Evolutionary conservation across 2,888 invertebrate species (phyloP).

Genomic region (Drosophila pseudotakahashii): DNA sequence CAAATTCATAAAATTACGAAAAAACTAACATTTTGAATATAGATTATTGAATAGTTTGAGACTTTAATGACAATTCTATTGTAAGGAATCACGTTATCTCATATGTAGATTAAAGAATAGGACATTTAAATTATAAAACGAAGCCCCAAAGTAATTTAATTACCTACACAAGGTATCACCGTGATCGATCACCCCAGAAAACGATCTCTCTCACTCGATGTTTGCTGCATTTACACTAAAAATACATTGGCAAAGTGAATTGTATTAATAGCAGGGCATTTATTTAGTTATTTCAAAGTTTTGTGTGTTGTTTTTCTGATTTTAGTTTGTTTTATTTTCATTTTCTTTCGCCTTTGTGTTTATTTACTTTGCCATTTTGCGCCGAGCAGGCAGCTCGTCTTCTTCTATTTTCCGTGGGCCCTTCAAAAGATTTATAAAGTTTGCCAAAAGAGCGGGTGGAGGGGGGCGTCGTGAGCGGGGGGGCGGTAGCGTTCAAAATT

Average conservation of each 20-base stretch:
- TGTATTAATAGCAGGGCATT: constrained; percentile 82
- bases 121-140: no score
- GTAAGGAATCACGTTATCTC: no score
- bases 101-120: no score
- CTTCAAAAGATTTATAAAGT: constrained; percentile 77
- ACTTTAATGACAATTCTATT: no score
- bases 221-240: constrained; percentile 66
- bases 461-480: constrained; percentile 1
- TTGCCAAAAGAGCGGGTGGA: constrained; percentile 46
- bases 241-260: constrained; percentile 82
- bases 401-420: constrained; percentile 50
- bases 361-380: constrained; percentile 77
- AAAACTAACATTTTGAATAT: no score
- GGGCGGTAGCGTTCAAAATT: constrained; percentile 60
- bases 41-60: no score
- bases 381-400: constrained; percentile 37
- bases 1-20: no score
- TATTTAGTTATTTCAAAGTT: constrained; percentile 74
- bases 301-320: constrained; percentile 32
- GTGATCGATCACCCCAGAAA: constrained; percentile 34
- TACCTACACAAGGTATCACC: constrained; percentile 16
- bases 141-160: no score
- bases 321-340: constrained; percentile 36
- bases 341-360: constrained; percentile 68
- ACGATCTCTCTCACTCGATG: constrained; percentile 53